Conservation (phyloP, 2,113 vertebrate genomes). For the Colossoma macropomum region DNA sequence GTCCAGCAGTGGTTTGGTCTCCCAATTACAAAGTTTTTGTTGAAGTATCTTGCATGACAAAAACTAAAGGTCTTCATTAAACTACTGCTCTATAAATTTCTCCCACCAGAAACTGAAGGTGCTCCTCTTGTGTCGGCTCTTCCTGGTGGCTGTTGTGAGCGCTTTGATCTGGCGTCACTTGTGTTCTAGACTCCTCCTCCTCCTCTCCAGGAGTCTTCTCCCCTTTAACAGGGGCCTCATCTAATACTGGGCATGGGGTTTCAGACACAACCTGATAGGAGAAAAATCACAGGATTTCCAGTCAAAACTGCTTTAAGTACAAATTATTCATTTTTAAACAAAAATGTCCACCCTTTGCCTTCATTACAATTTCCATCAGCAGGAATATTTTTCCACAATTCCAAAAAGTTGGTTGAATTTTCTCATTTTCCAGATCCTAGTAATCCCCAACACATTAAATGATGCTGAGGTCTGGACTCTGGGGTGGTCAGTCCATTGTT, state of each 20-base stretch:
- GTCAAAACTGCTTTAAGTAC: too few species aligned
- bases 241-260: constrained; percentile 68
- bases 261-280: constrained; percentile 68
- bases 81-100: background rate
- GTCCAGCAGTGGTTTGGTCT: too few species aligned
- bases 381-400: too few species aligned
- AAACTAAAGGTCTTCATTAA: background rate
- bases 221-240: constrained; percentile 73
- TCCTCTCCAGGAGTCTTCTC: constrained; percentile 73
- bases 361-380: too few species aligned
- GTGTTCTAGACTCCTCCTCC: constrained; percentile 73
- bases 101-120: constrained; percentile 75
- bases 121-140: constrained; percentile 67
- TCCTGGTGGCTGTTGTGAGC: constrained; percentile 67
- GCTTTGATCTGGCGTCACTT: constrained; percentile 68
- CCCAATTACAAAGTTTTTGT: too few species aligned
- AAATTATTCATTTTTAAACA: too few species aligned
- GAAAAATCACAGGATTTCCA: background rate
- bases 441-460: too few species aligned
- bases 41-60: background rate
- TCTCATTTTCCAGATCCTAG: too few species aligned
- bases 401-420: too few species aligned
- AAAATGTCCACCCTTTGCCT: too few species aligned
- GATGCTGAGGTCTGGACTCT: too few species aligned
- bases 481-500: too few species aligned